These are phyloP conservation scores for Rhingia rostrata DNA, from an alignment of 2,888 invertebrate species.

Conservation along the genomic window DNA sequence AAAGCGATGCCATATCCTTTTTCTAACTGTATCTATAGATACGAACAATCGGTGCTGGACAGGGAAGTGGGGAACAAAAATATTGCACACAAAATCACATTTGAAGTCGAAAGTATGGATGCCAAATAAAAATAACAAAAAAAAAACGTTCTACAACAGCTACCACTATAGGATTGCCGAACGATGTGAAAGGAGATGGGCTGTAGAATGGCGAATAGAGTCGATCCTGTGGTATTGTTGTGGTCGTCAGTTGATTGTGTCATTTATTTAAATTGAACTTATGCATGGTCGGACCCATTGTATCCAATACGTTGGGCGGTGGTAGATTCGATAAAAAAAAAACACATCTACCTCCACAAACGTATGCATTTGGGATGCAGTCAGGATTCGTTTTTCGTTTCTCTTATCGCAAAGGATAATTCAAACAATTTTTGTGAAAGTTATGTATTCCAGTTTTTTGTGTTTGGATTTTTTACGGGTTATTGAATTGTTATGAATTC, in stretches of 20 bases:
- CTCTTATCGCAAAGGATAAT: slow-evolving; percentile 65
- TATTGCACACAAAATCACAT: slow-evolving; percentile 53
- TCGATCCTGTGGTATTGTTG: slow-evolving; percentile 68
- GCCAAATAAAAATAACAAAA: slow-evolving; percentile 35
- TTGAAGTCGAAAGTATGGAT: slow-evolving; percentile 23
- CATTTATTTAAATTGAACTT: slow-evolving; percentile 75
- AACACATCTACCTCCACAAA: slow-evolving; percentile 9
- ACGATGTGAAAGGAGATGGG: slow-evolving; percentile 9
- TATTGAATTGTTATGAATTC: slow-evolving; percentile 61
- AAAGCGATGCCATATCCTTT: slow-evolving; percentile 62
- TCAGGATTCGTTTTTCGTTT: slow-evolving; percentile 49
- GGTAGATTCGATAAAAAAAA: slow-evolving; percentile 15
- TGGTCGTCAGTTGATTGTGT: slow-evolving; percentile 74
- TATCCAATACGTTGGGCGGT: slow-evolving; percentile 64
- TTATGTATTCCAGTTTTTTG: not conserved
- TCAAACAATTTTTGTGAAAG: slow-evolving; percentile 27
- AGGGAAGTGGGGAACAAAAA: slow-evolving; percentile 4
- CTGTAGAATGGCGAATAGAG: slow-evolving; percentile 47
- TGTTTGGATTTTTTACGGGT: slow-evolving; percentile 41
- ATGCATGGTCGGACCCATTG: slow-evolving; percentile 72
- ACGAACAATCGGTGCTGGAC: slow-evolving; percentile 9
- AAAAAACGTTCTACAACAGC: slow-evolving; percentile 20
- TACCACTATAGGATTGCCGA: not conserved
- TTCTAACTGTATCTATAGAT: slow-evolving; percentile 47
- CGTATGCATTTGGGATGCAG: slow-evolving; percentile 46